Conservation (phyloP, 2,888 invertebrate genomes). For the Agonopterix heracliana region DNA sequence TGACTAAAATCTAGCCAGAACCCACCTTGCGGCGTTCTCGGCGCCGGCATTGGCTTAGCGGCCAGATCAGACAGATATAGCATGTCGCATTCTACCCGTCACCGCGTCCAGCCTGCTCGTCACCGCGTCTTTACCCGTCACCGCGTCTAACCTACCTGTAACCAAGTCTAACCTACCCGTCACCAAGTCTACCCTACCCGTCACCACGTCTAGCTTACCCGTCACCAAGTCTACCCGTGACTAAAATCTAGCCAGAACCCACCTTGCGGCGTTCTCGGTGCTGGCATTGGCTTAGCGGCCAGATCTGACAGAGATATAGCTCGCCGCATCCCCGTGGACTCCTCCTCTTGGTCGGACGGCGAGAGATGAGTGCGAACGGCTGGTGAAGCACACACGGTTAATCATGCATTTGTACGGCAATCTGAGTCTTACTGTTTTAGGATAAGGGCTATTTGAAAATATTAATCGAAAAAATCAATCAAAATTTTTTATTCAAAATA, state of each 20-base stretch:
- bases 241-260: conserved; percentile 22
- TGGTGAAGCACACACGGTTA: conserved; percentile 22
- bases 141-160: not conserved
- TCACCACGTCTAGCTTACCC: not conserved
- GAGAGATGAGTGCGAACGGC: conserved; percentile 51
- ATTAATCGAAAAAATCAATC: conserved; percentile 18
- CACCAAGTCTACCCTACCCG: not conserved
- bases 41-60: conserved; percentile 77
- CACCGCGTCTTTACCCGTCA: not conserved
- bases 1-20: conserved; percentile 11
- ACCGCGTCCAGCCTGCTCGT: not conserved
- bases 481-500: too few relatives aligned
- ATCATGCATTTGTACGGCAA: conserved; percentile 13
- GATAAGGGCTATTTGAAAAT: conserved; percentile 1
- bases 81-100: conserved; percentile 86
- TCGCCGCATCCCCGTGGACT: conserved; percentile 80
- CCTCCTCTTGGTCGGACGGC: conserved; percentile 53
- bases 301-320: conserved; percentile 89
- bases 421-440: conserved; percentile 13
- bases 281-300: conserved; percentile 77
- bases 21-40: conserved; percentile 78
- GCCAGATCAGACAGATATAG: conserved; percentile 89
- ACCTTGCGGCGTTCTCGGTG: conserved; percentile 79
- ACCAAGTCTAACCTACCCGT: not conserved
- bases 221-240: not conserved